Percentiles rank a stretch among this genome's conserved stretches.
phyloP scores from a whole-genome alignment of 2,797 vertebrate species.

The Vultur gryphus region DNA sequence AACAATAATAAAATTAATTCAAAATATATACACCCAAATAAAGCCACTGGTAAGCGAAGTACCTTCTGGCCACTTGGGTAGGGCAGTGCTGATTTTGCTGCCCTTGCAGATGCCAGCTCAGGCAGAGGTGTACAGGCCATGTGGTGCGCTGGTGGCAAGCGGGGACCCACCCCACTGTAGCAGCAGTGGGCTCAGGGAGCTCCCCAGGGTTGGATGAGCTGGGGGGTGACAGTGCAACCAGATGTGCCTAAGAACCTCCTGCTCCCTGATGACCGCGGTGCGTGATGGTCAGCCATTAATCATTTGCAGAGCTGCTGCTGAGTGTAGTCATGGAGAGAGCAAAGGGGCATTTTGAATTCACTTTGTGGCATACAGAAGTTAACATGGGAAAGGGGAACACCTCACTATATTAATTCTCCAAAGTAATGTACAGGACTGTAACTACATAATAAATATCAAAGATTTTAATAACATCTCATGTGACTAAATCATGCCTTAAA shows the following conservation, averaged over 20 bases:
- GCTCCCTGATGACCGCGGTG: not conserved
- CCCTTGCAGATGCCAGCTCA: not conserved
- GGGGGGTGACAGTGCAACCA: not conserved
- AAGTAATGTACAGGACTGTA: not conserved
- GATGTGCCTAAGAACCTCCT: not conserved
- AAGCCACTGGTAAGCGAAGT: not conserved
- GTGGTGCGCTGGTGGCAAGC: not conserved
- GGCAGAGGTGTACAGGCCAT: fast-evolving
- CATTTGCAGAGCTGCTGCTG: not conserved
- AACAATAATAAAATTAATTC: not conserved
- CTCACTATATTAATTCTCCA: not conserved
- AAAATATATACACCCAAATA: not conserved
- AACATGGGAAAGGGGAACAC: too few species aligned
- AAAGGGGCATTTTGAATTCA: not conserved
- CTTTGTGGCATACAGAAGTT: not conserved
- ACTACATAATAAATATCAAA: not conserved
- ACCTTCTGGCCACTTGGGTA: not conserved
- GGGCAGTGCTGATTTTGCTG: not conserved
- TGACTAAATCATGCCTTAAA: not conserved
- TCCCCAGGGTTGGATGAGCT: not conserved
- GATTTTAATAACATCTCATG: not conserved
- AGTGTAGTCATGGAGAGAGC: not conserved
- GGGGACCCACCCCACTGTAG: not conserved
- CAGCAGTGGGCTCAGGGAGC: not conserved
- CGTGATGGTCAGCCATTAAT: not conserved